Evolutionary conservation across 2,797 vertebrate genomes (phyloP).

Genomic region (Chloroceryle amazona): DNA sequence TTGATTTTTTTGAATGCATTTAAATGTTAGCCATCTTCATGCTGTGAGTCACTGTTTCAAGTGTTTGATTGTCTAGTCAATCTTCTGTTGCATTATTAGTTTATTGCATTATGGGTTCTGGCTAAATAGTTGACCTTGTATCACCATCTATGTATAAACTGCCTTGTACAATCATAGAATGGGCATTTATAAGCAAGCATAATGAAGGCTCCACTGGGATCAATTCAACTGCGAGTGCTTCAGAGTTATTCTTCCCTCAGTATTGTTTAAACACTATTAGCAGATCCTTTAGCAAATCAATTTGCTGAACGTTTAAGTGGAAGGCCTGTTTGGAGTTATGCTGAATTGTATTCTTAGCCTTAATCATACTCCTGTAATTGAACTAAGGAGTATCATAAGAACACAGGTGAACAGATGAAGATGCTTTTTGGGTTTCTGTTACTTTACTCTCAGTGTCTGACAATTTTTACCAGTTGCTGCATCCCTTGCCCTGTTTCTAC

Average conservation of each 20-base stretch:
- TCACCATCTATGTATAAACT: neutral
- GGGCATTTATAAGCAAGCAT: neutral
- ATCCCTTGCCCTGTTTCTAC: neutral
- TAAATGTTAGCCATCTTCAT: conserved; percentile 59
- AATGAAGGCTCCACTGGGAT: neutral
- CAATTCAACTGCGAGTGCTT: neutral
- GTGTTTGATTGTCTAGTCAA: conserved; percentile 57
- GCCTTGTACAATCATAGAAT: neutral
- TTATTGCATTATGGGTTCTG: neutral
- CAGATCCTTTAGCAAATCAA: conserved; percentile 20
- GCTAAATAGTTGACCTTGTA: conserved; percentile 12
- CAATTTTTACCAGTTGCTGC: fast-evolving
- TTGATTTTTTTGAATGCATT: conserved; percentile 43
- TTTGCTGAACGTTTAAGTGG: neutral
- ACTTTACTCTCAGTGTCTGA: neutral
- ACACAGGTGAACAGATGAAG: neutral
- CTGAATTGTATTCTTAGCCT: neutral
- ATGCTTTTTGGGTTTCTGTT: neutral
- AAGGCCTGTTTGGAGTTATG: neutral
- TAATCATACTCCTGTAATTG: neutral
- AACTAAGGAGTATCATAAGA: neutral
- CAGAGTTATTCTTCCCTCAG: neutral
- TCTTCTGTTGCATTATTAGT: conserved; percentile 42
- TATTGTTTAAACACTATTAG: conserved; percentile 5
- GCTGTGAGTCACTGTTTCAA: conserved; percentile 56